Evolutionary conservation across 2,113 vertebrate species (phyloP).

Genomic region (Tachysurus vachellii): DNA sequence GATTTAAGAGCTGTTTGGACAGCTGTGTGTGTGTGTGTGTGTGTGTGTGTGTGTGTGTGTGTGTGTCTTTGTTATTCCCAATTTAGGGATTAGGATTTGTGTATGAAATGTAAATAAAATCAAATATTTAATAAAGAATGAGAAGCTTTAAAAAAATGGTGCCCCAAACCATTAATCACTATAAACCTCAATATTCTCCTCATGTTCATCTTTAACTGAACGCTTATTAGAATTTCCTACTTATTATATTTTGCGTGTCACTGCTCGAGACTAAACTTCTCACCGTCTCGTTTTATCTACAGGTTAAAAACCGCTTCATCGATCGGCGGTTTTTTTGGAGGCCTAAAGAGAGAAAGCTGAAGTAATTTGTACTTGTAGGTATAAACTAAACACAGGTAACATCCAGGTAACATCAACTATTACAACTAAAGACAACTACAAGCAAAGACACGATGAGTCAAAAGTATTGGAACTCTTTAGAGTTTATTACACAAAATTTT

Average conservation of each 20-base stretch:
- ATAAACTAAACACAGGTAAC: not conserved
- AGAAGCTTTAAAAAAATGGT: too few relatives aligned
- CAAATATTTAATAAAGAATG: not conserved
- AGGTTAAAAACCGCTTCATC: not conserved
- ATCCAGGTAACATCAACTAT: not conserved
- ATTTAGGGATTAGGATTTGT: not conserved
- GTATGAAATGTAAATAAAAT: not conserved
- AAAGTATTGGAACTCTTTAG: not conserved
- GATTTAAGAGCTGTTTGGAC: not conserved
- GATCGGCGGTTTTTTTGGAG: not conserved
- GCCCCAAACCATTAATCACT: not conserved
- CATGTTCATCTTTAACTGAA: not conserved
- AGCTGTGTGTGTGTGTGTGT: not conserved
- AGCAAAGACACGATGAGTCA: not conserved
- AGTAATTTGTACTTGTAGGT: not conserved
- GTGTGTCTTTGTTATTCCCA: too few relatives aligned
- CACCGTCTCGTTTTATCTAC: not conserved
- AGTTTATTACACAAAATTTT: not conserved
- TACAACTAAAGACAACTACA: not conserved
- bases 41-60: too few relatives aligned
- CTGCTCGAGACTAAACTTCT: not conserved
- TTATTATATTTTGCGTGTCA: not conserved
- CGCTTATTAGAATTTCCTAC: not conserved
- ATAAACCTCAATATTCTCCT: not conserved
- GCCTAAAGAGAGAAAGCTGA: not conserved